Evolutionary conservation across 2,113 vertebrate species (phyloP).

Genomic region (Chionis minor): DNA sequence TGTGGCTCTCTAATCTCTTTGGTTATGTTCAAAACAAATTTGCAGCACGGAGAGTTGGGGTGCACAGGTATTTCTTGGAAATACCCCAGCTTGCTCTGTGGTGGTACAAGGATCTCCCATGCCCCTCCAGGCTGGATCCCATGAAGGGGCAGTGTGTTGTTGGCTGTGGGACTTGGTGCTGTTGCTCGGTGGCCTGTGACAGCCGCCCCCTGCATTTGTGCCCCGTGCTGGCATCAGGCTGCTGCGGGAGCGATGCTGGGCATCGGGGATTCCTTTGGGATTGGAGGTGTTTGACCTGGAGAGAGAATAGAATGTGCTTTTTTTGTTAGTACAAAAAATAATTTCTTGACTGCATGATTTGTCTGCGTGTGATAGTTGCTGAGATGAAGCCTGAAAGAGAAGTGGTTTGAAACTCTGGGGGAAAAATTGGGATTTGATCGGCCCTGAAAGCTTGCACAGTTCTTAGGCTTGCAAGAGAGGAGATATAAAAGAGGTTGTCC

Average conservation of each 20-base stretch:
- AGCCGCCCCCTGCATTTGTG: neutral
- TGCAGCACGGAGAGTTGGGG: neutral
- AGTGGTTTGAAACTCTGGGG: neutral
- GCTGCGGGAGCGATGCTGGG: neutral
- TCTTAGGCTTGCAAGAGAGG: neutral
- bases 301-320: neutral
- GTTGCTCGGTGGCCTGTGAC: neutral
- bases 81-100: fast-evolving
- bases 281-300: neutral
- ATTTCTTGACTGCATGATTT: neutral
- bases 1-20: neutral
- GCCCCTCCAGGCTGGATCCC: neutral
- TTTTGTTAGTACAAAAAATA: neutral
- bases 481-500: neutral
- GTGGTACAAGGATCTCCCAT: too few relatives aligned
- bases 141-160: fast-evolving
- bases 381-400: neutral
- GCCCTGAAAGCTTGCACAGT: neutral
- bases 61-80: neutral
- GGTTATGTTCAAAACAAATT: neutral
- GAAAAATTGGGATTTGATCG: neutral
- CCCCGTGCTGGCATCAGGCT: fast-evolving
- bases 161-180: neutral
- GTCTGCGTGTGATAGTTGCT: neutral
- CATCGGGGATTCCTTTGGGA: neutral